Percentiles rank a stretch among this genome's conserved stretches.
Conservation (phyloP, 2,888 invertebrate species). For the Rotaria sp. region DNA sequence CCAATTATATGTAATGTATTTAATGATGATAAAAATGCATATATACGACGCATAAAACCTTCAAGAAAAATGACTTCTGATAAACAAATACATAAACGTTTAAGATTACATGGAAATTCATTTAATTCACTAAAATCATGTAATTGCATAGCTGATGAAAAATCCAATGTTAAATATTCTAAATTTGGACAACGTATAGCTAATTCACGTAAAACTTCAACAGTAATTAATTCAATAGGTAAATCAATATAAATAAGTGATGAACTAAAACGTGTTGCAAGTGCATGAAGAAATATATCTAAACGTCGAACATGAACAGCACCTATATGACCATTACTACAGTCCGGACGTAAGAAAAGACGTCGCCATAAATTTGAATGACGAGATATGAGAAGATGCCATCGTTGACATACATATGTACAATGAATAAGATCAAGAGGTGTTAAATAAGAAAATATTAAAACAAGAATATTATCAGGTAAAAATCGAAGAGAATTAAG, state of each 20-base stretch:
- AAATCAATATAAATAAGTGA: conserved; percentile 82
- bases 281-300: conserved; percentile 77
- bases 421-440: conserved; percentile 83
- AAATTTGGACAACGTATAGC: conserved; percentile 81
- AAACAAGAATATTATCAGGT: conserved; percentile 87
- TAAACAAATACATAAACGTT: conserved; percentile 86
- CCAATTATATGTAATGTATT: conserved; percentile 93
- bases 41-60: conserved; percentile 98
- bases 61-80: conserved; percentile 99
- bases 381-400: conserved; percentile 92
- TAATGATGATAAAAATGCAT: conserved; percentile 94
- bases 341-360: conserved; percentile 89
- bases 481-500: neutral
- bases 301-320: conserved; percentile 68
- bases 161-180: conserved; percentile 76
- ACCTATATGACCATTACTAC: conserved; percentile 87
- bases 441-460: conserved; percentile 84
- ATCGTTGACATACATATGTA: conserved; percentile 87
- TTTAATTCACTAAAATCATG: conserved; percentile 99
- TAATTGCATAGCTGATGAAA: conserved; percentile 79
- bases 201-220: conserved; percentile 88
- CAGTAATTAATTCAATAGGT: conserved; percentile 88
- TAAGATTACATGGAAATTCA: conserved; percentile 90
- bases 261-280: conserved; percentile 68
- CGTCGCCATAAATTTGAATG: conserved; percentile 88